Evolutionary conservation across 2,113 vertebrate genomes (phyloP).

Genomic region (Sminthopsis crassicaudata): DNA sequence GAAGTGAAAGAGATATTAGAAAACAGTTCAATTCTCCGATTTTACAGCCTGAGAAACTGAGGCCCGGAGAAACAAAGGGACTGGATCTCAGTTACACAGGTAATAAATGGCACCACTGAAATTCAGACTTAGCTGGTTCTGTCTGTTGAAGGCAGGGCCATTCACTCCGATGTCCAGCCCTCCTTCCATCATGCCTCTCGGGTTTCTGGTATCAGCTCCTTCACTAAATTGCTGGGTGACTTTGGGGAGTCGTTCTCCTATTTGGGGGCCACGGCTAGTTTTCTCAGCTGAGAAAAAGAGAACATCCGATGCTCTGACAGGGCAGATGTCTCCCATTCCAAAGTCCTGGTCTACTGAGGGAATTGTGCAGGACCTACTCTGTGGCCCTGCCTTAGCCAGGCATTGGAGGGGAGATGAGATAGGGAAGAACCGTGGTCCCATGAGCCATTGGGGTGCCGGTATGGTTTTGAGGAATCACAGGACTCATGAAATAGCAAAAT

Average conservation of each 20-base stretch:
- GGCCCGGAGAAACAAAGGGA: background rate
- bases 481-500: background rate
- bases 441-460: no score
- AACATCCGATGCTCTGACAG: background rate
- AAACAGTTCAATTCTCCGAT: background rate
- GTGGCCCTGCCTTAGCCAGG: background rate
- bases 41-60: background rate
- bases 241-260: background rate
- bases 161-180: background rate
- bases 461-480: background rate
- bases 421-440: background rate
- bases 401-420: background rate
- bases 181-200: background rate
- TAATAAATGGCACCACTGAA: background rate
- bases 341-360: background rate
- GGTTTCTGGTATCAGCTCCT: background rate
- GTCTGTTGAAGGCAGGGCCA: background rate
- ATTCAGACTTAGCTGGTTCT: background rate
- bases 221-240: background rate
- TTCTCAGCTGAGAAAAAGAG: background rate
- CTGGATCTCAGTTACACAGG: background rate
- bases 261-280: background rate
- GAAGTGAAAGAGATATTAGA: background rate
- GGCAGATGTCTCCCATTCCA: background rate
- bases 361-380: background rate